A percentile compares a stretch with the other conserved stretches of the same genome.
Evolutionary conservation across 64 coral and sea anemone species (phyloP).

Genomic region (Porites lutea): DNA sequence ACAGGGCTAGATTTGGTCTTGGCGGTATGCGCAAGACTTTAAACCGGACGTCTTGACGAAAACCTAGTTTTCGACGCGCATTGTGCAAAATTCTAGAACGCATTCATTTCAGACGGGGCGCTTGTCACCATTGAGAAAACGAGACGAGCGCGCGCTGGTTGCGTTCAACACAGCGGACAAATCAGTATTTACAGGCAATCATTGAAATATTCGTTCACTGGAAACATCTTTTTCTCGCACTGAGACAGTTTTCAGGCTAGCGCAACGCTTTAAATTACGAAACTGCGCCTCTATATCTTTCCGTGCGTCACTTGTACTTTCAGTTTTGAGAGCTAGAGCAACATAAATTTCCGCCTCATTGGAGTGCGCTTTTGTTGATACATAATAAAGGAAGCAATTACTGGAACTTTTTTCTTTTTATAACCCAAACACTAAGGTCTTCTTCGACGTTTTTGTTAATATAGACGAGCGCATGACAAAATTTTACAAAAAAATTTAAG

Average conservation of each 20-base stretch:
- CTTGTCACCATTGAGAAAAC: neutral
- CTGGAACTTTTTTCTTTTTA: neutral
- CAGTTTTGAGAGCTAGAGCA: neutral
- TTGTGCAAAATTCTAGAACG: conserved; percentile 7
- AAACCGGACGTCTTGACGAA: neutral
- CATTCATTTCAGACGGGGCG: neutral
- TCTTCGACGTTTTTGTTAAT: neutral
- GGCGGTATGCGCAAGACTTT: conserved; percentile 5
- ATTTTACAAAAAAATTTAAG: neutral
- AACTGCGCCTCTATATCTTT: neutral
- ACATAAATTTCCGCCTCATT: neutral
- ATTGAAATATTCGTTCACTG: neutral
- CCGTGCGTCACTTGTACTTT: conserved; percentile 20
- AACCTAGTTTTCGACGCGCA: neutral
- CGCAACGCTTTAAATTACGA: conserved; percentile 18
- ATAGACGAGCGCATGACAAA: neutral
- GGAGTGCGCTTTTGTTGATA: neutral
- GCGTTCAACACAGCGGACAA: neutral
- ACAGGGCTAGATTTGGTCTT: neutral
- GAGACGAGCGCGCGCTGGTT: neutral
- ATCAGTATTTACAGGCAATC: neutral
- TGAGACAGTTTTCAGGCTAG: neutral
- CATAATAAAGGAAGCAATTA: neutral
- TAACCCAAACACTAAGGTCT: neutral
- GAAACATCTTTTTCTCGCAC: neutral